Base-by-base conservation (phyloP, 2,797 vertebrate genomes). In the Pantherophis alleghaniensis region DNA sequence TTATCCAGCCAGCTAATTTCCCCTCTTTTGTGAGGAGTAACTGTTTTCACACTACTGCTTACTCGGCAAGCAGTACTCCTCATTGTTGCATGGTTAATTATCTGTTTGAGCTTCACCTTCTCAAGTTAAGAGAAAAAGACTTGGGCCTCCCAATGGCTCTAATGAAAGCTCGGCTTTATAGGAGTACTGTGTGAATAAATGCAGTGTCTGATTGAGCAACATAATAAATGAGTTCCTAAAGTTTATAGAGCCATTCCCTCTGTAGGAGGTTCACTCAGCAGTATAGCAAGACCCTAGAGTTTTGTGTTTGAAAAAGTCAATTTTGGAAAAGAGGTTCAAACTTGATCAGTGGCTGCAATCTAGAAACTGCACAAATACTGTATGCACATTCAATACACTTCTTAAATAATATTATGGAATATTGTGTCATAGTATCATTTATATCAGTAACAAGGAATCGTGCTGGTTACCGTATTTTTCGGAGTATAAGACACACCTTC, bases 31-130 rank as follows among this genome's bases (percentile, higher is more conserved):
- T 98, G 97, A 97, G 95, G 95, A 98, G 97, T 97, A 97, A 98
- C 98, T 98, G 98, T 98, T 98, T 98, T 98, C 97, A 97, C 97
- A 97, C 97, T 96, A 94, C 95, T 97, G 97, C 97, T 98, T 98
- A 97, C 97, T 97, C 98, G 97, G 97, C 97, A 97, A 98, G 97
- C 96, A 37, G 37, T 37, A 37, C 96, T 97, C 95, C 96, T 97
- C 94, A 97, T 98, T 98, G 98, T 98, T 98, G 98, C 97, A 97
- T 96, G 97, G 97, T 97, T 98, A 98, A 98, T 98, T 98, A 98
- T 98, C 97, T 97, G 97, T 97, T 97, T 95, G 94, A 95, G 97
- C 96, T 97, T 98, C 97, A 98, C 98, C 98, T 98, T 98, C 97
- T 95, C 24, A 0, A 95, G 96, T 1, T 1, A 96, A 96, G 92